Percentiles rank a stretch among this genome's conserved stretches.
These are phyloP conservation scores for Microtus montanus DNA, from an alignment of 2,113 vertebrate species.

Conservation along the genomic window DNA sequence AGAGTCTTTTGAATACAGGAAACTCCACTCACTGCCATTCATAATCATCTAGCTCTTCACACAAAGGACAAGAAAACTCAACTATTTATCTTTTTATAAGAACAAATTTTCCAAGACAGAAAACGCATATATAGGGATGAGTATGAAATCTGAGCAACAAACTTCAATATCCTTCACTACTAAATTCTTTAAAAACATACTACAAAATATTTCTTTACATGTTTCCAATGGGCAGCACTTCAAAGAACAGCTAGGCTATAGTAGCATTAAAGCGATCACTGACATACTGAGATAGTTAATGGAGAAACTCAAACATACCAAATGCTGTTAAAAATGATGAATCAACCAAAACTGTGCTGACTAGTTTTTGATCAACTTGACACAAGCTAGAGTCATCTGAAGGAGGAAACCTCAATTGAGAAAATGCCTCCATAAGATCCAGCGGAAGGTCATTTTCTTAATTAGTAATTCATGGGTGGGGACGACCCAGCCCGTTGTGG, in stretches of 20 bases:
- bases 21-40: background rate
- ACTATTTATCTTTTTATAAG: constrained; percentile 1
- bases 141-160: background rate
- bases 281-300: constrained; percentile 70
- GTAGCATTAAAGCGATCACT: constrained; percentile 74
- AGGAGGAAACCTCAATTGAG: background rate
- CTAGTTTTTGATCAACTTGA: background rate
- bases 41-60: background rate
- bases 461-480: background rate
- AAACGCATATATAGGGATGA: background rate
- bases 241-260: constrained; percentile 71
- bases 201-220: constrained; percentile 51
- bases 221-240: constrained; percentile 69
- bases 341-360: constrained; percentile 44
- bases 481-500: background rate
- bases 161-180: constrained; percentile 38
- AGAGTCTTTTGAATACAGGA: background rate
- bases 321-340: constrained; percentile 66
- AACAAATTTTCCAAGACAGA: constrained; percentile 16
- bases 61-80: background rate
- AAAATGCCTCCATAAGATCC: background rate
- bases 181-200: background rate
- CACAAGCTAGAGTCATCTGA: background rate
- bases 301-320: constrained; percentile 63
- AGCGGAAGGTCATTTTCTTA: background rate